phyloP scores from a whole-genome alignment of 2,113 vertebrate species.

The Boulengeromyrus knoepffleri region DNA sequence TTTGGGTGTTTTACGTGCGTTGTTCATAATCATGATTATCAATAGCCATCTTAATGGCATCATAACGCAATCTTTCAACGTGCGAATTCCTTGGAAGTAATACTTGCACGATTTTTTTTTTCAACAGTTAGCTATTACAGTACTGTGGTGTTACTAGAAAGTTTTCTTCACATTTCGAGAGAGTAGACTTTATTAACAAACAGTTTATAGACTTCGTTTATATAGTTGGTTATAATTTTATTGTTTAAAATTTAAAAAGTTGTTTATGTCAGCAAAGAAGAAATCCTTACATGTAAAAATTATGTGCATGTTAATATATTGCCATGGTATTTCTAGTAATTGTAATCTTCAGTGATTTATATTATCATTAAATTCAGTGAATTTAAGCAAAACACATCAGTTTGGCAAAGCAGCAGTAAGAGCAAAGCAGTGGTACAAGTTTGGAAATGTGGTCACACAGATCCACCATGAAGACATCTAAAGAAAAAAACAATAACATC shows the following conservation, averaged over 20 bases:
- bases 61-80: not conserved
- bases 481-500: not conserved
- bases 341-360: not conserved
- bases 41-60: not conserved
- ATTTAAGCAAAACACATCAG: not conserved
- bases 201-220: not conserved
- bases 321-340: not conserved
- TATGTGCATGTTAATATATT: not conserved
- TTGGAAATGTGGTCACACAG: not conserved
- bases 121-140: not conserved
- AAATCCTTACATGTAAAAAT: not conserved
- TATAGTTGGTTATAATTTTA: not conserved
- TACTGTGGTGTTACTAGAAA: not conserved
- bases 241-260: not conserved
- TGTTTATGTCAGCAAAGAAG: not conserved
- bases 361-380: not conserved
- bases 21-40: not conserved
- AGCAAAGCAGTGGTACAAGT: not conserved
- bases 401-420: not conserved
- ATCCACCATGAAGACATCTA: not conserved
- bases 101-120: not conserved
- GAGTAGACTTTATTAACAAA: not conserved
- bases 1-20: not conserved
- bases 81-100: not conserved
- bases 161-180: not conserved